A percentile compares a stretch with the other conserved stretches of the same genome.
Evolutionary conservation across 2,113 vertebrate genomes (phyloP).

Genomic region (Chaenocephalus aceratus): DNA sequence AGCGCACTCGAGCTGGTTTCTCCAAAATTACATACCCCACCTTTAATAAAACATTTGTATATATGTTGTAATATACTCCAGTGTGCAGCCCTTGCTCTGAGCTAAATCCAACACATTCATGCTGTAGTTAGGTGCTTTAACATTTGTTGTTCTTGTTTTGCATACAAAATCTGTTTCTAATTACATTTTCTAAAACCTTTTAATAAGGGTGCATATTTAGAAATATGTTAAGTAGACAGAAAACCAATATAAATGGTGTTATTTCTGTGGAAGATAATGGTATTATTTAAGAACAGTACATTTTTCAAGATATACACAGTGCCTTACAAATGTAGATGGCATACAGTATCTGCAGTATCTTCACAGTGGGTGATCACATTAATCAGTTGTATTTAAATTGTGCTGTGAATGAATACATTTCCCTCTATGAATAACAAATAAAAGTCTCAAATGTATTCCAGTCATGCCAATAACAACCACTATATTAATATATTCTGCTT

Average conservation of each 20-base stretch:
- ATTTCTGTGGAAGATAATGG: too few relatives aligned
- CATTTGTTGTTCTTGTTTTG: conserved; percentile 3
- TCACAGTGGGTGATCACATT: neutral
- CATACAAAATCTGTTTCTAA: conserved; percentile 1
- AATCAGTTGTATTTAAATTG: neutral
- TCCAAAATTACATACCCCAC: too few relatives aligned
- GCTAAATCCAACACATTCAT: neutral
- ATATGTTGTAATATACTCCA: neutral
- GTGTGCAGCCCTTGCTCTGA: conserved; percentile 22
- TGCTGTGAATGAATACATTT: neutral
- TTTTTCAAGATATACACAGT: neutral
- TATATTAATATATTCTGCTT: neutral
- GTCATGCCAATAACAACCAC: neutral
- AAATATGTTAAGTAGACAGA: neutral
- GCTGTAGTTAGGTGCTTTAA: neutral
- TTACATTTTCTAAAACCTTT: neutral
- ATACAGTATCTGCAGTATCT: neutral
- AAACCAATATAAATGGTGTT: too few relatives aligned
- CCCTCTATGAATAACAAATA: neutral
- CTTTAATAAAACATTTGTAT: neutral
- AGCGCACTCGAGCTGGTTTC: too few relatives aligned
- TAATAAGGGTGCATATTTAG: neutral
- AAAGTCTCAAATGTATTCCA: neutral
- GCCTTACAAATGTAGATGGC: neutral
- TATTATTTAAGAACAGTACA: neutral